Conservation (phyloP, 2,113 vertebrate genomes). For the Eretmochelys imbricata region DNA sequence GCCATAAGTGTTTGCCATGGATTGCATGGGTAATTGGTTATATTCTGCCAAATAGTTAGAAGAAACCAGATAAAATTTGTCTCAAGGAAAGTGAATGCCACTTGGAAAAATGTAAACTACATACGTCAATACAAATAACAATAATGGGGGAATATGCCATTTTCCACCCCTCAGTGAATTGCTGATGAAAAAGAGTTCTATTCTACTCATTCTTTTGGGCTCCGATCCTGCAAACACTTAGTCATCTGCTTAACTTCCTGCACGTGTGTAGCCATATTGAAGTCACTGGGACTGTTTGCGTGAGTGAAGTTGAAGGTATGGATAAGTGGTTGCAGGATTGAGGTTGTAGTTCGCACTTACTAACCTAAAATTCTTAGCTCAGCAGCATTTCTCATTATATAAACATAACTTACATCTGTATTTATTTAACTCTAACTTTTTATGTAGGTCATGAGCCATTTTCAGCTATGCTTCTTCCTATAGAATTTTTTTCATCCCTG, state of each 20-base stretch:
- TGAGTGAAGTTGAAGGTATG: conserved; percentile 65
- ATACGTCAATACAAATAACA: conserved; percentile 54
- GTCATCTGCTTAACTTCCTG: conserved; percentile 66
- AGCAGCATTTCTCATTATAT: conserved; percentile 76
- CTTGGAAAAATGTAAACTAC: conserved; percentile 52
- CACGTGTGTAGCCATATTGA: conserved; percentile 57
- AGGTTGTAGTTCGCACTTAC: conserved; percentile 73
- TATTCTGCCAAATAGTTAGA: conserved; percentile 56
- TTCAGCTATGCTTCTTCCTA: conserved; percentile 68
- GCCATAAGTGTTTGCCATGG: conserved; percentile 60
- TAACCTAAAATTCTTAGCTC: conserved; percentile 76
- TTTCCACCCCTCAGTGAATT: conserved; percentile 42
- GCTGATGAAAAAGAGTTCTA: conserved; percentile 47
- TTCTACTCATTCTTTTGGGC: conserved; percentile 61
- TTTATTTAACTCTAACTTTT: conserved; percentile 76
- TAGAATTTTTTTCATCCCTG: conserved; percentile 68
- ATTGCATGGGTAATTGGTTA: conserved; percentile 53
- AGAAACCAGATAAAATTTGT: conserved; percentile 65
- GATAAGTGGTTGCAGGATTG: conserved; percentile 72
- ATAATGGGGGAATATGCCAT: conserved; percentile 4
- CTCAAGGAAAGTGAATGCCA: conserved; percentile 54
- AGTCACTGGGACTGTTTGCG: conserved; percentile 66
- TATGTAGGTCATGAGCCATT: conserved; percentile 67
- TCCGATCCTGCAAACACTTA: conserved; percentile 57
- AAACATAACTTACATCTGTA: conserved; percentile 74